Evolutionary conservation across 2,797 vertebrate genomes (phyloP), one percentile per base, ranked within the genome.

Genomic region (Enoplosus armatus): DNA sequence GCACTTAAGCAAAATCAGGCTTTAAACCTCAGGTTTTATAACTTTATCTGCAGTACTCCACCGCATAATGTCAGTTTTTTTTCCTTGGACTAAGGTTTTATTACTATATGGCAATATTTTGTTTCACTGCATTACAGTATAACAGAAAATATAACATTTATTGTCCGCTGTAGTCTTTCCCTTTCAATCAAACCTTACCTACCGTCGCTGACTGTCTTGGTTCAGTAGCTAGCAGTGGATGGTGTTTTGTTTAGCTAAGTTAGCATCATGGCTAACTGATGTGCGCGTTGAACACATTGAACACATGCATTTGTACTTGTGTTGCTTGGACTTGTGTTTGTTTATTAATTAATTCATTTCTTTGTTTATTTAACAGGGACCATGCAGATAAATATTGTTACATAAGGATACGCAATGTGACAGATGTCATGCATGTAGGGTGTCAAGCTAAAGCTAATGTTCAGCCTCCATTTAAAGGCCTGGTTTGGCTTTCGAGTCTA

Each of bases 1-100:
- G 41, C 78, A 61, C 12, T n/a, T n/a, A 77, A 79, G 61, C 45
- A 67, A 75, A 78, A 72, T 65, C 51, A 51, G 47, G 8, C 41
- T 66, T 45, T 62, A 39, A 67, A 56, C 58, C 22, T 70, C 56
- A 15, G 43, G 24, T 72, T 80, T 81, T 22, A 9, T 22, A 47
- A 47, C 45, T 47, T 62, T 64, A 75, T 80, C 60, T 71, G 31
- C 26, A 65, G 24, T 29, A 10, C 50, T 75, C 31, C 35, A 20
- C 56, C 39, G 18, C 11, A 47, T 71, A 37, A 54, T 76, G 33
- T 59, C 61, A 39, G 45, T 53, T 53, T 27, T 48, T 26, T 41
- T 37, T 22, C 37, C 31, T 8, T 6, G 35, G 29, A 64, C 53
- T n/a, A 41, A 51, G n/a, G 45, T 24, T 27, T 43, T 35, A 41